Evolutionary conservation across 2,113 vertebrate genomes (phyloP), one percentile per base, ranked within the genome.

Genomic region (Hyperoodon ampullatus): DNA sequence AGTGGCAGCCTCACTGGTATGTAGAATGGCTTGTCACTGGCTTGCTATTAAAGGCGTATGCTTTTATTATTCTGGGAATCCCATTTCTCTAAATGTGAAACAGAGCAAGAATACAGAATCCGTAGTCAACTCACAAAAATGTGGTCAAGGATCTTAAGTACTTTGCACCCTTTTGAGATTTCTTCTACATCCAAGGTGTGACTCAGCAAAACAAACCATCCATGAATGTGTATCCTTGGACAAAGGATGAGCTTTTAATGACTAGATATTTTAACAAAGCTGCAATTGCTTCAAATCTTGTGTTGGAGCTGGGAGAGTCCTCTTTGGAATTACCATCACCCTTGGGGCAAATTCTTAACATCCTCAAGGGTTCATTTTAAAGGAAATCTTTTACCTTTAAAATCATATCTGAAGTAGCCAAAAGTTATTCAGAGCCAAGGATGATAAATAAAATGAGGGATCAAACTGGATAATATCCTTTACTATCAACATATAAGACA

Each of bases 111-210:
- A 81, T 58, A 58, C 2, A 24, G 35, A 42, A 86, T 66, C 9
- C 39, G 77, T 87, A 61, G 74, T 77, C 86, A 97, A 30, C 14
- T 81, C 66, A 91, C 42, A 93, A 60, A 95, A 88, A 68, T 58
- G 33, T 44, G 68, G 26, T 80, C 84, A 87, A 82, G 66, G 21
- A 83, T 95, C 28, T 88, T 58, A 88, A 93, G 53, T 23, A 53
- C 14, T 33, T 28, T 39, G 30, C 35, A 70, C 10, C 23, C 23
- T 30, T 72, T 88, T 86, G 82, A 92, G 68, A 83, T 63, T 92
- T 72, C 28, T 61, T 93, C 28, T 72, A 11, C 53, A 61, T 39
- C 77, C 60, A 75, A 71, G 65, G 8, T 35, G 21, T 71, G 4
- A 95, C 39, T 55, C 18, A 77, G 28, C 58, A 72, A 94, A 82